Evolutionary conservation across 2,113 vertebrate genomes (phyloP), one percentile per base, ranked within the genome.

Genomic region (Epinephelus moara): DNA sequence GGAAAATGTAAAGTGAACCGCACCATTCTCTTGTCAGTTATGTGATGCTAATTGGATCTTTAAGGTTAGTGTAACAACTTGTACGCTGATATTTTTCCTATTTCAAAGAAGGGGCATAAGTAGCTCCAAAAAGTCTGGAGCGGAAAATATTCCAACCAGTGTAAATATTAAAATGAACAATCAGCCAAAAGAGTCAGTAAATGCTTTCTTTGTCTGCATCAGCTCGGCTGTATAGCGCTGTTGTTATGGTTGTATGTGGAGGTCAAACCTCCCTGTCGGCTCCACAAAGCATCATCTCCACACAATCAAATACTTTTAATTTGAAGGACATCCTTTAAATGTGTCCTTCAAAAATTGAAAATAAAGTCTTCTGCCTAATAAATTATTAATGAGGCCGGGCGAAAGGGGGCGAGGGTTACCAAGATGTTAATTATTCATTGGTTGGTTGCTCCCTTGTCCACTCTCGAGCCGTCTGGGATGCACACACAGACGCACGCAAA

Each of bases 351-450:
- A 88, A 91, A 91, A 89, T 85, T 63, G 80, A 81, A 90, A 89
- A 91, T 89, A 88, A 88, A 90, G 67, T 92, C 85, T 85, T 91
- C 70, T 75, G 72, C 25, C 66, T 70, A 21, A 81, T 94, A 21
- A 86, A 94, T 93, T 89, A 93, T 93, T 91, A 88, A 94, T 90
- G 69, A 77, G 53, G 30, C 40, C 30, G 83, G 80, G 78, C 55
- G 3, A 89, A 89, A 74, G 82, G 69, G 86, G 87, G 45, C 64
- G 81, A 91, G 92, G 87, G 88, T 92, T 89, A 93, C 91, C 78
- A 62, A 33, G 52, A 88, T 59, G 67, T 95, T 87, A 94, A 94
- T 94, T 85, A 95, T 94, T 94, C 75, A 94, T 89, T 45, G 50
- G 69, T 60, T 52, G 75, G 89, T 80, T 55, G 69, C 80, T 87